Conservation (phyloP, 1,140 invertebrate species). For the Drosophila repleta region DNA sequence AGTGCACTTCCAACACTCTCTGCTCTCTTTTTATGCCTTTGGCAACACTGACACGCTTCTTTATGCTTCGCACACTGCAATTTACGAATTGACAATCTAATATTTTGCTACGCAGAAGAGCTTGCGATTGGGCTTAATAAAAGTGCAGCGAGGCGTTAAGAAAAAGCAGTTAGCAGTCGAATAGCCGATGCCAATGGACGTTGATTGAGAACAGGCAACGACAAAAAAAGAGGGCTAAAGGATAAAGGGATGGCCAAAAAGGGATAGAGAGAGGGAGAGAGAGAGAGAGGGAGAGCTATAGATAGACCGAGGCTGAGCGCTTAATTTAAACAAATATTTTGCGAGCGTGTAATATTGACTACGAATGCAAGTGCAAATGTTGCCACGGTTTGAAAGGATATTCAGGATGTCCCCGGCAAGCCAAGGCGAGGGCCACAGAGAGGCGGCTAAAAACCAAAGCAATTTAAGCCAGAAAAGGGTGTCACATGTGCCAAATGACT, state of each 20-base stretch:
- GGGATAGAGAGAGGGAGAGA: neutral
- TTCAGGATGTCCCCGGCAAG: slow-evolving; percentile 12
- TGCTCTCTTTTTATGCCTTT: slow-evolving; percentile 16
- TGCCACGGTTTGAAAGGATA: slow-evolving; percentile 77
- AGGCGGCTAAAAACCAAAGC: slow-evolving; percentile 53
- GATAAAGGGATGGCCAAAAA: slow-evolving; percentile 17
- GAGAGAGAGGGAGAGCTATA: neutral
- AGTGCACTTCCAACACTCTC: neutral
- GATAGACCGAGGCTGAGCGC: slow-evolving; percentile 24
- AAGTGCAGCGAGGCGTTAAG: slow-evolving; percentile 69
- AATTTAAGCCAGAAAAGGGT: slow-evolving; percentile 81
- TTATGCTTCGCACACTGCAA: slow-evolving; percentile 55
- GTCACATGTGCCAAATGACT: slow-evolving; percentile 82
- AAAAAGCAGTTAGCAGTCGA: slow-evolving; percentile 72
- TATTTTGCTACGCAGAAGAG: slow-evolving; percentile 55
- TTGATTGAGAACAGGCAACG: slow-evolving; percentile 50
- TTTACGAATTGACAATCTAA: slow-evolving; percentile 72
- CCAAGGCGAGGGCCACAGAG: neutral
- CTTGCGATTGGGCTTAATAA: slow-evolving; percentile 68
- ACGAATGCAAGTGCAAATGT: slow-evolving; percentile 83
- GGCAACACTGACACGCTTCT: slow-evolving; percentile 59
- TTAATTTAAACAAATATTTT: slow-evolving; percentile 80
- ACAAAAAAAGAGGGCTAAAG: neutral
- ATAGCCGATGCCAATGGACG: slow-evolving; percentile 52
- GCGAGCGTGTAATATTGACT: slow-evolving; percentile 78